These are phyloP conservation scores for Cataglyphis rosenhaueri DNA, from an alignment of 2,888 invertebrate species.

Conservation along the genomic window DNA sequence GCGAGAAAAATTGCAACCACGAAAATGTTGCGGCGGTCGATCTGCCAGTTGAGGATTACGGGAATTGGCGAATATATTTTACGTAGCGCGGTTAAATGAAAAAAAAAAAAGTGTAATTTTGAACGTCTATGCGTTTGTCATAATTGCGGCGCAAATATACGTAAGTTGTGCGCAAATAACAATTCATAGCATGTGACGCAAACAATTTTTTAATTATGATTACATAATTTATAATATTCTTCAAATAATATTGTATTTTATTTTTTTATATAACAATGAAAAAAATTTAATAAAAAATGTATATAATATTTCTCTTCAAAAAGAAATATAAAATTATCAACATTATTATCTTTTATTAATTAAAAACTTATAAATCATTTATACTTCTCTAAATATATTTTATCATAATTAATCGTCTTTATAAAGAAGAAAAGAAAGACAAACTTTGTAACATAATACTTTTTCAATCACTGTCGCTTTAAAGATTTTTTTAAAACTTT, in stretches of 20 bases:
- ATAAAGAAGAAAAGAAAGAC: not conserved
- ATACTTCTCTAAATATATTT: not conserved
- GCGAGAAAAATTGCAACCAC: constrained; percentile 51
- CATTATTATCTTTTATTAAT: not conserved
- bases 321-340: not conserved
- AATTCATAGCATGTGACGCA: not conserved
- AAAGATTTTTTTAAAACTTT: constrained; percentile 29
- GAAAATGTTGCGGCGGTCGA: constrained; percentile 53
- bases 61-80: constrained; percentile 45
- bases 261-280: not conserved
- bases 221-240: constrained; percentile 15
- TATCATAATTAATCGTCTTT: not conserved
- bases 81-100: constrained; percentile 5
- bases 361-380: not conserved
- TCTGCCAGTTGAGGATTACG: constrained; percentile 38
- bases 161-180: constrained; percentile 14
- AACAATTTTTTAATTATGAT: not conserved
- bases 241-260: not conserved
- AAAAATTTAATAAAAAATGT: not conserved
- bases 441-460: not conserved
- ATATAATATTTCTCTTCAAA: not conserved
- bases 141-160: constrained; percentile 21
- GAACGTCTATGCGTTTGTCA: constrained; percentile 28
- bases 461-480: not conserved
- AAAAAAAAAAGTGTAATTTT: not conserved